Percentiles rank a stretch among this genome's conserved stretches.
These are phyloP conservation scores for Acrossocheilus wenchowensis DNA, from an alignment of 2,797 vertebrate species.

Conservation along the genomic window DNA sequence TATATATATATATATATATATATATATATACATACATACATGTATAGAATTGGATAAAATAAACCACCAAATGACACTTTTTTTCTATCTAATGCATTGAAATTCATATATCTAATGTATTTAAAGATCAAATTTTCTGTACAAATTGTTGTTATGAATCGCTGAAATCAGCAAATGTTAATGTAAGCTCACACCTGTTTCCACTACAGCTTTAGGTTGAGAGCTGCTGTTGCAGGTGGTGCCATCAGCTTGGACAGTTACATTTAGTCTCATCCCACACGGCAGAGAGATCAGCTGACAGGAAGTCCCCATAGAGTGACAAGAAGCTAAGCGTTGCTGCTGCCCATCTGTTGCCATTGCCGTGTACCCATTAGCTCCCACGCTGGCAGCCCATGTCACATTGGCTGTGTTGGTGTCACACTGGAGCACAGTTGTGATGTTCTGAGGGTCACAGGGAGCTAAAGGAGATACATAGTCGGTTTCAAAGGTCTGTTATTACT, in stretches of 20 bases:
- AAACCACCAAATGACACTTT: too few relatives aligned
- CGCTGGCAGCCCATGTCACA: slow-evolving; percentile 69
- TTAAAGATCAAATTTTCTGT: not conserved
- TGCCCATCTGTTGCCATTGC: slow-evolving; percentile 56
- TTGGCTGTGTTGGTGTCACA: slow-evolving; percentile 68
- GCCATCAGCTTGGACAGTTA: slow-evolving; percentile 69
- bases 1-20: too few relatives aligned
- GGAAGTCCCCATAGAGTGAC: slow-evolving; percentile 65
- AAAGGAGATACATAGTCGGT: slow-evolving; percentile 9
- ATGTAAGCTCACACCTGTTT: slow-evolving; percentile 67
- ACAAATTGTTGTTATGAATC: not conserved
- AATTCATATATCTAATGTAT: too few relatives aligned
- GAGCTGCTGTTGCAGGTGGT: slow-evolving; percentile 71
- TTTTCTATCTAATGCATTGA: too few relatives aligned
- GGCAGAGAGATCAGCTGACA: slow-evolving; percentile 70
- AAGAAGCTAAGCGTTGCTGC: slow-evolving; percentile 61
- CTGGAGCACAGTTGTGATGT: slow-evolving; percentile 64
- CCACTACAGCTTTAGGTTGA: slow-evolving; percentile 50
- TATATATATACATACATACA: too few relatives aligned
- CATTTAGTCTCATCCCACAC: slow-evolving; percentile 73
- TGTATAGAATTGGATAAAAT: too few relatives aligned
- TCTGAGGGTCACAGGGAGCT: slow-evolving; percentile 73
- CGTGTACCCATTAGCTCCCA: slow-evolving; percentile 65
- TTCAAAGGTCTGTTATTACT: not conserved
- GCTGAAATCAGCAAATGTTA: not conserved